Evolutionary conservation across 2,113 vertebrate genomes (phyloP), one percentile per base, ranked within the genome.

Genomic region (Pseudorasbora parva): DNA sequence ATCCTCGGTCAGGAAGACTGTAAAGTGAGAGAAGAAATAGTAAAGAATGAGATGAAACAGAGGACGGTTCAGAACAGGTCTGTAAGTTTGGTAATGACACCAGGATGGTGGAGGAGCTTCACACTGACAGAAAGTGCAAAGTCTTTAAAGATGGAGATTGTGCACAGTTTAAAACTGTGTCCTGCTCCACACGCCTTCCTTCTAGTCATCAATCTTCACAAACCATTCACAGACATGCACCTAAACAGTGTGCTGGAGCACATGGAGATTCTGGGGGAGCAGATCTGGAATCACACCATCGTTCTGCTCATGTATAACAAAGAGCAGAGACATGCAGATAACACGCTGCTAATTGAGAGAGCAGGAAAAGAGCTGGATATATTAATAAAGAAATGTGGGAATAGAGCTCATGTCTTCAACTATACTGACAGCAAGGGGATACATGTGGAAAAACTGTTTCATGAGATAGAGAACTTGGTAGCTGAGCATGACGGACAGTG

Each of bases 201-300:
- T 71, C 4, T 71, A 45, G 37, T 71, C 68, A 71, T 71, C 37
- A 71, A 45, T 43, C 37, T 71, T 14, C 68, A 45, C 21, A 5
- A 2, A 41, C 0, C 21, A 71, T 71, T 71, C 37, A 71, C 21
- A 71, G 0, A 43, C 1, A 11, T 71, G 10, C 68, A 71, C 37
- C 5, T 14, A 14, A 71, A 71, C 1, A 23, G 68, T 43, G 68
- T 71, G 4, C 0, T 71, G 1, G 33, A 71, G 3, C 37, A 71
- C 68, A 71, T 71, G 68, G 37, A 71, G 37, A 37, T 82, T 21
- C 15, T 86, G 27, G 80, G 80, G 9, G 57, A 45, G n/a, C 14
- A 62, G 17, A 69, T 82, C 45, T 82, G 79, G 62, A 27, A 33
- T 30, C 79, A 82, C 64, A 54, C 79, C 64, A 71, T 82, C 4